A percentile compares a stretch with the other conserved stretches of the same genome.
Evolutionary conservation across 2,113 vertebrate genomes (phyloP).

Genomic region (Steatornis caripensis): DNA sequence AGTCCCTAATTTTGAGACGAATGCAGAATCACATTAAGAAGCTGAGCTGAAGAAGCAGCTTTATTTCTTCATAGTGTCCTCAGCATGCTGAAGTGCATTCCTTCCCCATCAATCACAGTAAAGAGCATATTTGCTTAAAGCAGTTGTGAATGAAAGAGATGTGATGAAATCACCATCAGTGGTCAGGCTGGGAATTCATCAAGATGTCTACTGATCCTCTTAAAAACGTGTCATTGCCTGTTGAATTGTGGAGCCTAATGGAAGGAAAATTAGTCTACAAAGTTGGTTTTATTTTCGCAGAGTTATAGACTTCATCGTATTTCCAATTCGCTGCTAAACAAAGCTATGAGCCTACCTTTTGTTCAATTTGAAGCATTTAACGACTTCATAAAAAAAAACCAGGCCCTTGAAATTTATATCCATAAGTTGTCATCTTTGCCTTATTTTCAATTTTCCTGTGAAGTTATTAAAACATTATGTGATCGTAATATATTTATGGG

Average conservation of each 20-base stretch:
- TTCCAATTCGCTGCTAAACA: slow-evolving; percentile 29
- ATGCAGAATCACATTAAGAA: background rate
- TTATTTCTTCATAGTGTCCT: background rate
- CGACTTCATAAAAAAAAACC: slow-evolving; percentile 20
- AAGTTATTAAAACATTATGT: slow-evolving; percentile 63
- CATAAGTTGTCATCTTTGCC: slow-evolving; percentile 42
- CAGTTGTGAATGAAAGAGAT: slow-evolving; percentile 9
- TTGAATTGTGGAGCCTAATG: slow-evolving; percentile 35
- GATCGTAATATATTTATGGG: slow-evolving; percentile 51
- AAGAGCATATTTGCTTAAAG: slow-evolving; percentile 28
- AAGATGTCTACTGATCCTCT: slow-evolving; percentile 18
- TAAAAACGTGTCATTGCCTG: slow-evolving; percentile 22
- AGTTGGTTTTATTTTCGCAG: slow-evolving; percentile 38
- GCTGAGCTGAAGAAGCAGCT: background rate
- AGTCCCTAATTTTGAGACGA: background rate
- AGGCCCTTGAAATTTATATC: slow-evolving; percentile 45
- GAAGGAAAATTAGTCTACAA: slow-evolving; percentile 31
- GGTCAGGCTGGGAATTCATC: slow-evolving; percentile 48
- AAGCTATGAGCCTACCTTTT: slow-evolving; percentile 13
- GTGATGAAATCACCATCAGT: slow-evolving; percentile 18
- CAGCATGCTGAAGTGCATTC: background rate
- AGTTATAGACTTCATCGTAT: slow-evolving; percentile 3
- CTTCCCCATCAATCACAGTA: background rate
- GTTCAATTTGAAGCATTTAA: slow-evolving; percentile 43
- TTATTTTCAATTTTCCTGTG: slow-evolving; percentile 57